phyloP scores from a whole-genome alignment of 2,797 vertebrate species.

The Xenentodon cancila region DNA sequence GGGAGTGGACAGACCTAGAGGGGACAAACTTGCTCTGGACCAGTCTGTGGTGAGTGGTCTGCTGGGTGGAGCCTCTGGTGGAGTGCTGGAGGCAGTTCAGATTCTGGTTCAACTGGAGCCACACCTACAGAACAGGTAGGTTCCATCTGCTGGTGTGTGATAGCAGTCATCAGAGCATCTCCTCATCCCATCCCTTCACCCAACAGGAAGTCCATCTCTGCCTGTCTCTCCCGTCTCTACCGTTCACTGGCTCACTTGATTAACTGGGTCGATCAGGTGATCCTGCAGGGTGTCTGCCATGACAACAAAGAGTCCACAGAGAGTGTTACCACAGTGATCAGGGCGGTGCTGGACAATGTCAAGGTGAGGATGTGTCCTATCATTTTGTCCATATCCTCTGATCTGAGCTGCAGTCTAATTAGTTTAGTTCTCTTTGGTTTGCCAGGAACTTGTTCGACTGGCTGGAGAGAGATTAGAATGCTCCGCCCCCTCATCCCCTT shows the following conservation, averaged over 20 bases:
- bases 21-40: constrained; percentile 88
- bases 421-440: neutral
- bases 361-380: constrained; percentile 81
- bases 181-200: constrained; percentile 22
- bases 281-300: constrained; percentile 86
- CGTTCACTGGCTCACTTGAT: constrained; percentile 92
- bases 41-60: constrained; percentile 86
- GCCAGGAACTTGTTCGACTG: constrained; percentile 90
- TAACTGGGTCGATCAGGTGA: constrained; percentile 92
- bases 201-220: constrained; percentile 84
- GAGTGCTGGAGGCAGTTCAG: constrained; percentile 90
- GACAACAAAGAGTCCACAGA: constrained; percentile 87
- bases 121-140: constrained; percentile 87
- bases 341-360: constrained; percentile 89
- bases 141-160: neutral
- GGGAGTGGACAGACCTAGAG: constrained; percentile 78
- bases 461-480: constrained; percentile 89
- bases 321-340: constrained; percentile 87
- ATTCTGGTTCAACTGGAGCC: constrained; percentile 87
- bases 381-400: no score
- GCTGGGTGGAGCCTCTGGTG: constrained; percentile 90
- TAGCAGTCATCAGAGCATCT: no score
- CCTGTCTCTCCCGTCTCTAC: constrained; percentile 90
- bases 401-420: neutral
- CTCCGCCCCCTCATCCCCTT: constrained; percentile 86